Base-by-base conservation (phyloP, 2,888 invertebrate species). In the Cephus pulcher region DNA sequence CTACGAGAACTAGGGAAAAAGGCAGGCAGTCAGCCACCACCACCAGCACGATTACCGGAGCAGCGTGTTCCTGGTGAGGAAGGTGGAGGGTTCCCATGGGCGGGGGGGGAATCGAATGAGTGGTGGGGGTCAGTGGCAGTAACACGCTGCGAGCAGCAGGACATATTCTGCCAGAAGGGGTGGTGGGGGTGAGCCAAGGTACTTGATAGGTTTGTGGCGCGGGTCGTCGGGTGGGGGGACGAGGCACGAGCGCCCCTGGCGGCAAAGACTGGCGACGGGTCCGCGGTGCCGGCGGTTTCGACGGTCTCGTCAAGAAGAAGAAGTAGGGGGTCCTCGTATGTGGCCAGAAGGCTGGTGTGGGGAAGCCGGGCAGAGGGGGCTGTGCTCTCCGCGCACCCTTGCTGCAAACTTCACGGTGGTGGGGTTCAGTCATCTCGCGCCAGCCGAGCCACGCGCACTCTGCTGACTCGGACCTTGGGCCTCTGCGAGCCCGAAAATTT, bases 371-470 rank as follows among this genome's bases (percentile, higher is more conserved):
- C 12, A 73, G 73, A 73, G 73, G 35, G 69, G 37, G 70, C 35
- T 32, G 68, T 30, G 68, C 56, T 37, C 73, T 40, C 32, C 71
- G 78, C 69, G 70, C 78, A 78, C 78, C 78, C 78, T 78, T 78
- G 73, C 76, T 71, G 75, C 78, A 70, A 73, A 76, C 56, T 76
- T 73, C 78, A 30, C 69, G 68, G 79, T 76, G 81, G 83, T 79
- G 88, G 88, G 87, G 88, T 88, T 91, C 90, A 91, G 91, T 91
- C 89, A 89, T 88, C 89, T 90, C 91, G 90, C 91, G 90, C 88
- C 88, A 86, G 89, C 85, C 91, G 91, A 89, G 89, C 85, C 87
- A 88, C 87, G 89, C 88, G 88, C 87, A 86, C 82, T 84, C 81
- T 80, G 71, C 71, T 34, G 71, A 71, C 71, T 71, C 71, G 71